Conservation (phyloP, 2,888 invertebrate genomes). For the Monoplex corrugatus region DNA sequence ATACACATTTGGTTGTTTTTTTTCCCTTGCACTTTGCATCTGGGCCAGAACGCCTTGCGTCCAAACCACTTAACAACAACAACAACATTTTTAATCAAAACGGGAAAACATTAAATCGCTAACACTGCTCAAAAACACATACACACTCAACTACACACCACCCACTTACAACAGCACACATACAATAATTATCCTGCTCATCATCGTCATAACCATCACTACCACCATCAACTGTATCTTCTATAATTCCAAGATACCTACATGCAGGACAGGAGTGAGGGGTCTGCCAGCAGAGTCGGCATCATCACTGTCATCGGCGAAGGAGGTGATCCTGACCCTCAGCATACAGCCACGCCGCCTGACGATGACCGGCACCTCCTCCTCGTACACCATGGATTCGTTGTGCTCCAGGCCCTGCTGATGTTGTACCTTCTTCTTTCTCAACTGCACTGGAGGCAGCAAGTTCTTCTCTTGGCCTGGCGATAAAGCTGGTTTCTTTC, state of each 20-base stretch:
- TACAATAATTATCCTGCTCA: too few species aligned
- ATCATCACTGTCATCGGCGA: constrained; percentile 63
- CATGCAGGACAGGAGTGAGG: constrained; percentile 44
- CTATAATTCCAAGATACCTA: too few species aligned
- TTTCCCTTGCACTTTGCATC: too few species aligned
- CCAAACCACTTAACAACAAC: too few species aligned
- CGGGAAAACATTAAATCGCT: not conserved
- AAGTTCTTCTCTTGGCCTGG: constrained; percentile 17
- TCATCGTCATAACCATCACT: too few species aligned
- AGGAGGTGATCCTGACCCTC: constrained; percentile 76
- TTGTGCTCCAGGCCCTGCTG: constrained; percentile 53
- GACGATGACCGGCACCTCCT: constrained; percentile 79
- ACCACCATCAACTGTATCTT: not conserved
- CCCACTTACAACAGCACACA: too few species aligned
- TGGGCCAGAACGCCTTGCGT: too few species aligned
- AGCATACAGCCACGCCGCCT: constrained; percentile 77
- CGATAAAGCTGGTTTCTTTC: not conserved
- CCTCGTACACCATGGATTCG: constrained; percentile 76
- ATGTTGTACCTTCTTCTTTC: not conserved
- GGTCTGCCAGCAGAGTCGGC: not conserved
- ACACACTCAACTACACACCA: not conserved
- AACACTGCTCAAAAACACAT: not conserved
- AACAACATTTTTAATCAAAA: too few species aligned
- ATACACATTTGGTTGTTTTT: too few species aligned
- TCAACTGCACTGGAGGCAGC: constrained; percentile 20